Evolutionary conservation across 1,140 invertebrate genomes (phyloP).

Genomic region (Drosophila nigrodunni): DNA sequence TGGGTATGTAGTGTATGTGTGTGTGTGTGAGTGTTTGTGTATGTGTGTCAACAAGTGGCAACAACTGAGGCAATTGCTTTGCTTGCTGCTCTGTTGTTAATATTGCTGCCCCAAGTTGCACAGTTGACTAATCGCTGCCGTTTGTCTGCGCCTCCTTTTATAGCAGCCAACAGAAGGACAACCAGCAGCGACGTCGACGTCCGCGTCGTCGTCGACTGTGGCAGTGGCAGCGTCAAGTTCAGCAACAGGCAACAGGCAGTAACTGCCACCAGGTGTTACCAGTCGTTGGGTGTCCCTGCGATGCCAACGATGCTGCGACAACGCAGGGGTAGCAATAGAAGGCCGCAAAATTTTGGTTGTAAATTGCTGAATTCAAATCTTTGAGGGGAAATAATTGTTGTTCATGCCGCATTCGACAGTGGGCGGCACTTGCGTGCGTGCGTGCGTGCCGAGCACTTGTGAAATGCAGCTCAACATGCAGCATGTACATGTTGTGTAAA

Average conservation of each 20-base stretch:
- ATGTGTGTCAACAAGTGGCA: conserved; percentile 73
- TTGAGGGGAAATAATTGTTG: no score
- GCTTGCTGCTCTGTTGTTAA: conserved; percentile 7
- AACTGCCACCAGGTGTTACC: conserved; percentile 23
- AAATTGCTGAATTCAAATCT: no score
- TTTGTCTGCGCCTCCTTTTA: conserved; percentile 44
- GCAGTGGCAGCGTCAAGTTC: conserved; percentile 18
- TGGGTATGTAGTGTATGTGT: conserved; percentile 1
- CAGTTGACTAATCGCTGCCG: conserved; percentile 53
- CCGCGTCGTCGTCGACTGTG: neutral
- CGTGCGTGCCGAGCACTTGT: no score
- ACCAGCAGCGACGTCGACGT: conserved; percentile 14
- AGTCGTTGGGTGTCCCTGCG: neutral
- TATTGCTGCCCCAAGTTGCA: conserved; percentile 47
- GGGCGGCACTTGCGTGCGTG: no score
- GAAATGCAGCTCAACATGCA: no score
- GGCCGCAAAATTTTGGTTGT: conserved; percentile 17
- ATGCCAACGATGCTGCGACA: conserved; percentile 12
- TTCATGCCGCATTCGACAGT: no score
- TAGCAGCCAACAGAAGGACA: conserved; percentile 42
- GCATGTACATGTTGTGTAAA: no score
- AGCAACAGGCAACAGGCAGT: conserved; percentile 44
- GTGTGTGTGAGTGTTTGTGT: neutral
- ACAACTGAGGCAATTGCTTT: conserved; percentile 31
- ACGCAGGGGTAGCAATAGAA: conserved; percentile 1